These are phyloP conservation scores for Clivina fossor DNA, from an alignment of 2,888 invertebrate genomes.

Conservation along the genomic window DNA sequence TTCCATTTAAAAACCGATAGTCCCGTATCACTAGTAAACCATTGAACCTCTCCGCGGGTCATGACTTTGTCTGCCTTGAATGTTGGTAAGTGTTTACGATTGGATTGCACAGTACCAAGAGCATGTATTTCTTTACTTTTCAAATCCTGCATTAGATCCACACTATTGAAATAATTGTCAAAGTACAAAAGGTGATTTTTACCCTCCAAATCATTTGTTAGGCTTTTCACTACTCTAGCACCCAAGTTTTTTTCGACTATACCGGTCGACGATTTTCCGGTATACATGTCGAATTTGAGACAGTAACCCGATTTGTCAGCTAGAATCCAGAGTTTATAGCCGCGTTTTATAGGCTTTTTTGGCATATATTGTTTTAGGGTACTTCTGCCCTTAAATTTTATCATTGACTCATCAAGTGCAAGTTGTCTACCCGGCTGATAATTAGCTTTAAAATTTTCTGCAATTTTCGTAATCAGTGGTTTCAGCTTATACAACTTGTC, in stretches of 20 bases:
- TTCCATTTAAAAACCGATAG: slow-evolving; percentile 43
- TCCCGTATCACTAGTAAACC: slow-evolving; percentile 34
- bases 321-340: slow-evolving; percentile 34
- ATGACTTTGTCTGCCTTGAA: slow-evolving; percentile 37
- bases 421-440: no score
- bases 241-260: slow-evolving; percentile 38
- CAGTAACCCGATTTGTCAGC: slow-evolving; percentile 38
- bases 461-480: no score
- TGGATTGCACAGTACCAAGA: slow-evolving; percentile 31
- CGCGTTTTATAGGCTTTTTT: slow-evolving; percentile 32
- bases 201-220: slow-evolving; percentile 32
- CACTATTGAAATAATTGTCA: slow-evolving; percentile 44
- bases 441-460: no score
- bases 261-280: slow-evolving; percentile 41
- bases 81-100: slow-evolving; percentile 27
- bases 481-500: no score
- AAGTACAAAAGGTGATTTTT: slow-evolving; percentile 42
- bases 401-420: slow-evolving; percentile 15
- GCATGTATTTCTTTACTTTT: slow-evolving; percentile 32
- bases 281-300: slow-evolving; percentile 39
- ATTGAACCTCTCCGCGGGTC: slow-evolving; percentile 36
- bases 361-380: slow-evolving; percentile 36
- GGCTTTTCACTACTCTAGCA: slow-evolving; percentile 39
- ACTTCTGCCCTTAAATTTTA: slow-evolving; percentile 13
- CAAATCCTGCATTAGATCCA: slow-evolving; percentile 38